Base-by-base conservation (phyloP, 64 coral and sea anemone genomes). In the Catalaphyllia jardinei region DNA sequence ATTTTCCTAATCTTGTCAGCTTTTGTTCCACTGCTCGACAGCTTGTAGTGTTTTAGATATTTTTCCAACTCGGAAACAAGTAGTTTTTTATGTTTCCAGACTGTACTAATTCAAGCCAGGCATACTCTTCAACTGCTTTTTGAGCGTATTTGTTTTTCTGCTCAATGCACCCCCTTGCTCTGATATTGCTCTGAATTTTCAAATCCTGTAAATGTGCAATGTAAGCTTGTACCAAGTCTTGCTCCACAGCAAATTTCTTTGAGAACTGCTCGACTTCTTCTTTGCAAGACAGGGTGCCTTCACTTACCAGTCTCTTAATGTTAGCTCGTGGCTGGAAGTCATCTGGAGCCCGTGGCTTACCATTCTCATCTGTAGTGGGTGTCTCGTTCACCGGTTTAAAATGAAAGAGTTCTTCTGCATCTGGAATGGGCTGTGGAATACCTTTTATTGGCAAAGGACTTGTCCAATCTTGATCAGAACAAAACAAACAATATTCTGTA, bases 311-410 rank as follows among this genome's bases (percentile, higher is more conserved):
- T 75, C 72, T 87, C 62, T 78, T 87, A 29, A 92, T 71, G 61
- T 87, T 92, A 31, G 74, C 73, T 57, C 42, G 16, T 87, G 83
- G 90, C 74, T 92, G 90, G 16, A 72, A 92, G 28, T 92, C 74
- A 72, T 92, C 82, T n/a, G 83, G 61, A 28, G 19, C 35, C 17
- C 71, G 60, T 17, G 19, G 29, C n/a, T 60, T 29, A 15, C 71
- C 79, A 74, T 75, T 84, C 4, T 75, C 29, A 29, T 19, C 31
- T 10, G 19, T 61, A 63, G 51, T 71, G 13, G 79, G 74, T 63
- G 79, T 74, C 12, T 75, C 72, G 52, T 74, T 52, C 1, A 91
- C 69, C 15, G 2, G 4, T 76, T 84, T 84, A 52, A 77, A 91
- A 31, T 91, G 77, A 20, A 62, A 75, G 15, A 19, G 87, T 2